Evolutionary conservation across 2,113 vertebrate species (phyloP).

Genomic region (Eupsittula cactorum): DNA sequence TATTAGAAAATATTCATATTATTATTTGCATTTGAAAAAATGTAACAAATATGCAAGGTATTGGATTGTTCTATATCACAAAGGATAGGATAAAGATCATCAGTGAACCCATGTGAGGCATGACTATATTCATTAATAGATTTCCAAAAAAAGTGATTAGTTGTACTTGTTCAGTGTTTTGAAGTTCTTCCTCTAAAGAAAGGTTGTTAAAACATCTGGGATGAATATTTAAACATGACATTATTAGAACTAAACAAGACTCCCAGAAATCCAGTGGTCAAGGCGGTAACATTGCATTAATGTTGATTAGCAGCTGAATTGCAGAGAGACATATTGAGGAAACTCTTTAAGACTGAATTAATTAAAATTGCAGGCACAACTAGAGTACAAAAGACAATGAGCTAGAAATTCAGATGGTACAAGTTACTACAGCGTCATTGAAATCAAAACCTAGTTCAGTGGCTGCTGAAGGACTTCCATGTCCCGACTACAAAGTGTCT

Average conservation of each 20-base stretch:
- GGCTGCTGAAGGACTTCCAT: not conserved
- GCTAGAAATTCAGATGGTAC: constrained; percentile 12
- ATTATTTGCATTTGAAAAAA: not conserved
- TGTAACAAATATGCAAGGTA: not conserved
- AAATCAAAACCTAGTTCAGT: not conserved
- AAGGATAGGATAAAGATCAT: not conserved
- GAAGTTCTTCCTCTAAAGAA: not conserved
- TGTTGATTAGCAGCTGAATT: not conserved
- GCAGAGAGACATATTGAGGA: not conserved
- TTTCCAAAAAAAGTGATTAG: not conserved
- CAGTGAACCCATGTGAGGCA: not conserved
- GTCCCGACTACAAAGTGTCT: not conserved
- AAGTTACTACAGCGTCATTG: not conserved
- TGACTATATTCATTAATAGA: not conserved
- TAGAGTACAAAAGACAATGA: constrained; percentile 4
- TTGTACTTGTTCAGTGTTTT: not conserved
- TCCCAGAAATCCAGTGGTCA: not conserved
- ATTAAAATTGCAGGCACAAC: constrained; percentile 7
- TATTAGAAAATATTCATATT: not conserved
- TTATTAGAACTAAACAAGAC: not conserved
- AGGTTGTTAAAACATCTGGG: not conserved
- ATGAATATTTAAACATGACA: not conserved
- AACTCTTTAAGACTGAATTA: not conserved
- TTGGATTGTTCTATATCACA: not conserved
- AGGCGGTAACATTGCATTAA: not conserved